These are phyloP conservation scores for Drosophila tsacasi DNA, from an alignment of 1,140 invertebrate genomes.

Conservation along the genomic window DNA sequence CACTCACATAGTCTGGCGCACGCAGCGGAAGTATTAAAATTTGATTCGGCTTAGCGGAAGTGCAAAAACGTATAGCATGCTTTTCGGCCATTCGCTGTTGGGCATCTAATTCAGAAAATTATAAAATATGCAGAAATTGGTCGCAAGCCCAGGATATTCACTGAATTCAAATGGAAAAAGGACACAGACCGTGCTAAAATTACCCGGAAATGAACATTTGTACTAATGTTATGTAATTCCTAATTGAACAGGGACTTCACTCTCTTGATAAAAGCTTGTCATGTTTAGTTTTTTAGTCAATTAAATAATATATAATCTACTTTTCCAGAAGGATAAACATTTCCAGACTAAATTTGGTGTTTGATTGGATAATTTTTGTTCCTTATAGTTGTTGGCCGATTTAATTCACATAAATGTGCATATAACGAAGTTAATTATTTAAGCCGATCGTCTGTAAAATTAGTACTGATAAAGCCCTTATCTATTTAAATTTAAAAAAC, in stretches of 20 bases:
- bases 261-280: background rate
- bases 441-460: background rate
- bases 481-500: background rate
- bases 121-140: constrained; percentile 48
- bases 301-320: background rate
- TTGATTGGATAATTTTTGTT: background rate
- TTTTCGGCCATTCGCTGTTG: constrained; percentile 17
- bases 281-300: background rate
- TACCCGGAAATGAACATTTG: constrained; percentile 6
- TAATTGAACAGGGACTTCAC: background rate
- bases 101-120: constrained; percentile 14
- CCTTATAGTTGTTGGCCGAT: background rate
- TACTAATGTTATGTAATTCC: background rate
- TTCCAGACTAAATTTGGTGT: background rate
- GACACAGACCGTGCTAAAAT: too few species aligned
- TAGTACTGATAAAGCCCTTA: background rate
- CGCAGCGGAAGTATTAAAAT: constrained; percentile 41
- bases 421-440: background rate
- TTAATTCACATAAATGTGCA: background rate
- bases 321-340: background rate
- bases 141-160: constrained; percentile 27
- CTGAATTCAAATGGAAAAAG: background rate
- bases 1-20: background rate
- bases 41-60: constrained; percentile 51
- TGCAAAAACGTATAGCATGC: constrained; percentile 29